Base-by-base conservation (phyloP, 2,797 vertebrate genomes). In the Alca torda region DNA sequence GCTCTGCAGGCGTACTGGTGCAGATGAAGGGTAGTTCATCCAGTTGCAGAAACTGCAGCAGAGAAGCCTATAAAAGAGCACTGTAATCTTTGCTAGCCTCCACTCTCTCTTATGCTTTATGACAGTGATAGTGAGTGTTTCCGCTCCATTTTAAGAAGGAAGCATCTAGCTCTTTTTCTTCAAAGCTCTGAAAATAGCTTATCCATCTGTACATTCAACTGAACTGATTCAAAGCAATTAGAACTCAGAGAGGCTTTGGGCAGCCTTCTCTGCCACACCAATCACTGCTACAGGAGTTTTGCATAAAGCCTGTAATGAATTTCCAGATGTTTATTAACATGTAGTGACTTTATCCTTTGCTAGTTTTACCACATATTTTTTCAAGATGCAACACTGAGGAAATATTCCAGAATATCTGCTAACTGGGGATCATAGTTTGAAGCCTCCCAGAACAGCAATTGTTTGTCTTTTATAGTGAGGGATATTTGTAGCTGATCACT, bases 101-200 rank as follows among this genome's bases (percentile, higher is more conserved):
- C 63, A 65, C 94, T 63, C 75, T 87, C 39, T 95, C 92, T 93
- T 89, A 65, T 96, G 56, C 89, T 94, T 93, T 92, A 89, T 70
- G 90, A 28, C 4, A 53, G 5, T 37, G n/a, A 23, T 65, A 80
- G 19, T 37, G 41, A 95, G 90, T 81, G 67, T 93, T 92, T 85
- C 93, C 18, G 81, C 72, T 83, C n/a, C 2, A 24, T 35, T 91
- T 88, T 77, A 95, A 68, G 84, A 88, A 9, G 11, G 43, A 93
- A 92, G 21, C 31, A 54, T 87, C 10, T 25, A 16, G 8, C 78
- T 92, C 50, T 93, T 93, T 87, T 48, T 92, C 37, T 45, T 95
- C 43, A 95, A 91, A 88, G 54, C 69, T 69, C 76, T 95, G 45
- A 73, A 94, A 93, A 83, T 43, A 67, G 67, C n/a, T 8, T 96